phyloP scores from a whole-genome alignment of 2,113 vertebrate species.

The Paradoxurus hermaphroditus region DNA sequence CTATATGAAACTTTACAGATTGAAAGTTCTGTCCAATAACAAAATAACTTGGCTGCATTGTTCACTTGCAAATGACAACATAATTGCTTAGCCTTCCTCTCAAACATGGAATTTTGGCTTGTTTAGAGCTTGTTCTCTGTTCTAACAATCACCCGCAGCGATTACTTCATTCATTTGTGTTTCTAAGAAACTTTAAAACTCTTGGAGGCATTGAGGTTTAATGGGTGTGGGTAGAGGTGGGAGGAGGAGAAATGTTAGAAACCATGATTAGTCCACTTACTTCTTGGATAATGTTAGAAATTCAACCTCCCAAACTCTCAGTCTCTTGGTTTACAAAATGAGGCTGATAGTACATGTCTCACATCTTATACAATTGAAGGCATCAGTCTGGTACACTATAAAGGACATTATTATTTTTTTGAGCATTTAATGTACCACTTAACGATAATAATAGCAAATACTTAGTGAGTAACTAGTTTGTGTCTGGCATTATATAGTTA shows the following conservation, averaged over 20 bases:
- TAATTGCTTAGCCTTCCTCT: slow-evolving; percentile 39
- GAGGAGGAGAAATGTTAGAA: background rate
- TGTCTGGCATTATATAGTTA: background rate
- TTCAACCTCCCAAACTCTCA: background rate
- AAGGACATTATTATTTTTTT: background rate
- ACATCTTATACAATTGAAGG: background rate
- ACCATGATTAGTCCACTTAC: background rate
- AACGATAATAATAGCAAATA: background rate
- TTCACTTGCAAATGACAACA: slow-evolving; percentile 45
- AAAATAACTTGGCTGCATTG: background rate
- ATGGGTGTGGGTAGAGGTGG: background rate
- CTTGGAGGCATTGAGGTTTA: background rate
- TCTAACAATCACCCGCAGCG: background rate
- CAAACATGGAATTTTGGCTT: slow-evolving; percentile 44
- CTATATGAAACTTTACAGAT: background rate
- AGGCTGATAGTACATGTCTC: background rate
- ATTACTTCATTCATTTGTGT: slow-evolving; percentile 28
- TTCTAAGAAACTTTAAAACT: slow-evolving; percentile 50
- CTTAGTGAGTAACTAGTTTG: background rate
- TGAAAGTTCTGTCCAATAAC: slow-evolving; percentile 22
- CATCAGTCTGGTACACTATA: background rate
- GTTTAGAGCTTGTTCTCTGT: slow-evolving; percentile 23
- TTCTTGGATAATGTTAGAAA: background rate
- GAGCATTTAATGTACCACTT: background rate
- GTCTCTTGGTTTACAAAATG: background rate